phyloP scores from a whole-genome alignment of 2,113 vertebrate species.

The Oryzias javanicus region DNA sequence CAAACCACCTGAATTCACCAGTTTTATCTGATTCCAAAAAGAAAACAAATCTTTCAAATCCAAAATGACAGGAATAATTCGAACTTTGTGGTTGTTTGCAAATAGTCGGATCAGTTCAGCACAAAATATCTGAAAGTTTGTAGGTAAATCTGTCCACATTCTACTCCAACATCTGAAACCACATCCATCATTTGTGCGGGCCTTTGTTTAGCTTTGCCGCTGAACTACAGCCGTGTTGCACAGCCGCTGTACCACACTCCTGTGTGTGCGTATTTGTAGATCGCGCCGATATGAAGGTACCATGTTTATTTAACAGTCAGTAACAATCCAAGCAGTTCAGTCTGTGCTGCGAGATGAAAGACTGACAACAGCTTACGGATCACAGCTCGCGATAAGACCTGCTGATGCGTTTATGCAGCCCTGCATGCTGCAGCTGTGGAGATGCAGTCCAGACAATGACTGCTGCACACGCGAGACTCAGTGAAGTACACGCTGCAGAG shows the following conservation, averaged over 20 bases:
- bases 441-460: constrained; percentile 22
- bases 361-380: constrained; percentile 52
- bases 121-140: neutral
- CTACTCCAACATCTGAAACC: constrained; percentile 30
- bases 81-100: too few relatives aligned
- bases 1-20: too few relatives aligned
- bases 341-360: constrained; percentile 49
- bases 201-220: constrained; percentile 41
- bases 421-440: constrained; percentile 34
- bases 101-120: constrained; percentile 3
- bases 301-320: constrained; percentile 56
- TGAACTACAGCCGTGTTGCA: constrained; percentile 35
- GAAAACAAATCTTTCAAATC: too few relatives aligned
- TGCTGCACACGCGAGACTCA: constrained; percentile 7
- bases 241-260: constrained; percentile 5
- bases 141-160: constrained; percentile 7
- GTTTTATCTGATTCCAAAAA: too few relatives aligned
- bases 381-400: constrained; percentile 50
- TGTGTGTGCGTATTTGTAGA: constrained; percentile 36
- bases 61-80: too few relatives aligned
- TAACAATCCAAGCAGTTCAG: constrained; percentile 39
- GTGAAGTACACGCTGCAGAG: constrained; percentile 26
- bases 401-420: constrained; percentile 32
- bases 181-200: constrained; percentile 45
- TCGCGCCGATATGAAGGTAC: constrained; percentile 31